Evolutionary conservation across 1,140 invertebrate genomes (phyloP).

Genomic region (Amyelois transitella): DNA sequence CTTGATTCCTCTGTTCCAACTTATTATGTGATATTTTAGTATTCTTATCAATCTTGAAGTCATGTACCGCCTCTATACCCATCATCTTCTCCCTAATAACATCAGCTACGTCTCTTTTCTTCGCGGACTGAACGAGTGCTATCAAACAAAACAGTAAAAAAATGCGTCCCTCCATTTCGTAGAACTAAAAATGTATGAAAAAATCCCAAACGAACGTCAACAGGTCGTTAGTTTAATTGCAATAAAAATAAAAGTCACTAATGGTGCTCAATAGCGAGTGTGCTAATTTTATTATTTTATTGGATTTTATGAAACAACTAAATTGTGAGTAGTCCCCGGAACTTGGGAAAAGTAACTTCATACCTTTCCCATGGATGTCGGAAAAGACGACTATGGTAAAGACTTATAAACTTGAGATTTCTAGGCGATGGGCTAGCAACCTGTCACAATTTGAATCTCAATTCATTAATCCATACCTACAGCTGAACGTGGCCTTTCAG

Average conservation of each 20-base stretch:
- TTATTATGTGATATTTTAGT: slow-evolving; percentile 47
- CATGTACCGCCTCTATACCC: slow-evolving; percentile 33
- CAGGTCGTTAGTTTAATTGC: neutral
- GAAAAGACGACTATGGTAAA: too few relatives aligned
- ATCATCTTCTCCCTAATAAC: slow-evolving; percentile 16
- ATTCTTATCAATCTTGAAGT: slow-evolving; percentile 41
- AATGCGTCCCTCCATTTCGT: neutral
- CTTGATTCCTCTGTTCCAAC: slow-evolving; percentile 18
- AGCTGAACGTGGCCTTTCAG: too few relatives aligned
- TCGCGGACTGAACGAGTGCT: neutral
- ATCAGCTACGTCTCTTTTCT: neutral
- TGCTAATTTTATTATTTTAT: too few relatives aligned
- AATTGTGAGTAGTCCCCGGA: too few relatives aligned
- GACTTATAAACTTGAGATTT: too few relatives aligned
- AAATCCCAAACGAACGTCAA: neutral
- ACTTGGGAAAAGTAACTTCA: too few relatives aligned
- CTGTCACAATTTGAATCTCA: too few relatives aligned
- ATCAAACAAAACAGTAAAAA: neutral
- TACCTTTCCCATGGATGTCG: too few relatives aligned
- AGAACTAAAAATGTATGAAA: neutral
- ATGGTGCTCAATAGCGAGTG: too few relatives aligned
- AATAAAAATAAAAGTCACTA: neutral
- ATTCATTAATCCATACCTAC: too few relatives aligned
- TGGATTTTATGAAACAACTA: too few relatives aligned
- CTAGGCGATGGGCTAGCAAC: too few relatives aligned